Percentiles rank a stretch among this genome's conserved stretches.
Conservation (phyloP, 2,113 vertebrate species). For the Halichoeres trimaculatus region DNA sequence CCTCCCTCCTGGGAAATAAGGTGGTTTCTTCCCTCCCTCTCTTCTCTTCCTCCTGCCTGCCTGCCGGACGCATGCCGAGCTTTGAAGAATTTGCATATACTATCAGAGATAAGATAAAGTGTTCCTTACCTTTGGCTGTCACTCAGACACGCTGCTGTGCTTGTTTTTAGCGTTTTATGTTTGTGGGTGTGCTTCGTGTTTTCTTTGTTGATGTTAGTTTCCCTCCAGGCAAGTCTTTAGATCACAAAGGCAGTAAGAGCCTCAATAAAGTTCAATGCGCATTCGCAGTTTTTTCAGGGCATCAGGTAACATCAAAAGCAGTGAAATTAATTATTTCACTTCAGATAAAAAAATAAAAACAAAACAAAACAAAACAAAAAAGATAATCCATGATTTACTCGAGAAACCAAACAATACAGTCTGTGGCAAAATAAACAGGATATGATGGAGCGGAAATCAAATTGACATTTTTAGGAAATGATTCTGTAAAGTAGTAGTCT, state of each 20-base stretch:
- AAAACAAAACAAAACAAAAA: too few species aligned
- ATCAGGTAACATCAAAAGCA: not conserved
- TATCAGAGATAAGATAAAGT: constrained; percentile 25
- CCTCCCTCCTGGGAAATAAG: constrained; percentile 56
- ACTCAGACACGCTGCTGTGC: not conserved
- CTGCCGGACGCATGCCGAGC: constrained; percentile 5
- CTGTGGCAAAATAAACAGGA: too few species aligned
- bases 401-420: too few species aligned
- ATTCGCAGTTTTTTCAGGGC: not conserved
- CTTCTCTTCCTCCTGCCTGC: not conserved
- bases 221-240: not conserved
- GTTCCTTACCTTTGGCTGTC: constrained; percentile 18
- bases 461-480: too few species aligned
- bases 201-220: not conserved
- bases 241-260: not conserved
- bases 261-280: not conserved
- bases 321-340: too few species aligned
- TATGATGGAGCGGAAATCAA: too few species aligned
- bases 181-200: not conserved
- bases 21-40: constrained; percentile 12
- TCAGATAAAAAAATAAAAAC: too few species aligned
- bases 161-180: not conserved
- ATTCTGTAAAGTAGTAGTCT: too few species aligned
- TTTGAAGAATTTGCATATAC: constrained; percentile 47
- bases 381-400: too few species aligned